Base-by-base conservation (phyloP, 2,888 invertebrate genomes). In the Diloba caeruleocephala region DNA sequence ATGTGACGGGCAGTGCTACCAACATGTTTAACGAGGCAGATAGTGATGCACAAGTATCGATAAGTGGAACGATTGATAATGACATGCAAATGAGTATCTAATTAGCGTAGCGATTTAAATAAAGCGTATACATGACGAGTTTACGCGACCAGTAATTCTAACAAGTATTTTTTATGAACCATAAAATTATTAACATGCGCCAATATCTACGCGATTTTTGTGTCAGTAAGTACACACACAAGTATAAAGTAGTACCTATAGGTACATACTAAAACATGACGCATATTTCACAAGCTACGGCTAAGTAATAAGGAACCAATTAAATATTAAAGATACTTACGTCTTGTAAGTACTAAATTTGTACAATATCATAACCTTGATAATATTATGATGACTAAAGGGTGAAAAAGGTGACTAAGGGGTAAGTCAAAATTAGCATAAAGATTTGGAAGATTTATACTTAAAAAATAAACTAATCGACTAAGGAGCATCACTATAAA, bases 1-100 rank as follows among this genome's bases (percentile, higher is more conserved):
- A 84, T 88, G 82, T 88, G 88, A 88, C 88, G 82, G 84, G 73
- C 77, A 76, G 81, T 77, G 88, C 89, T 91, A 88, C 89, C 87
- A 88, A 85, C 85, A 79, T 81, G 73, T 69, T 79, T 85, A 88
- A 87, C 85, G 82, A 87, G 78, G 78, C 77, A 67, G 59, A 54
- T 82, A 88, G 89, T 79, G 87, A 79, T 71, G 85, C 63, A 70
- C 67, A 31, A 37, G 62, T 79, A 79, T 85, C 84, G 82, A 85
- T 78, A 79, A 68, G 68, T 71, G 55, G 63, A 52, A 51, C 68
- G 59, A 64, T 66, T 62, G 54, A 62, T 66, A 76, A 67, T 71
- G 62, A 71, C 61, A 76, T 68, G 66, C 71, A 65, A 72, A 76
- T 72, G 66, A 63, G 49, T 42, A 51, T 67, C 52, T 66, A 73